Evolutionary conservation across 2,888 invertebrate genomes (phyloP), one percentile per base, ranked within the genome.

Genomic region (Nomada flava): DNA sequence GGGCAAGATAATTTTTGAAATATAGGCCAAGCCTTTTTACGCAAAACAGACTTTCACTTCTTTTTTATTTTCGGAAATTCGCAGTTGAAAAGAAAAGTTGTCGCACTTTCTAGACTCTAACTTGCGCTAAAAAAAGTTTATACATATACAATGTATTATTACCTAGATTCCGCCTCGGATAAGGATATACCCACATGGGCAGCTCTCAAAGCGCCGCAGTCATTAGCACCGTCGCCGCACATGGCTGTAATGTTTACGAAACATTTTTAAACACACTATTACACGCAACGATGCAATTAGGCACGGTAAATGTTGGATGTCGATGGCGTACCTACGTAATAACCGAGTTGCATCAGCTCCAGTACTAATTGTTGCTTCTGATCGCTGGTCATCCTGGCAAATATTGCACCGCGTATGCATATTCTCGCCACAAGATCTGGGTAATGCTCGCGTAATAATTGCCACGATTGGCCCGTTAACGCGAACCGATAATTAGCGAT

Each of bases 161-260:
- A 93, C 93, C 93, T 96, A 0, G 98, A 98, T 94, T 98, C 98
- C 0, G 98, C 97, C 93, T 98, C 97, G 0, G 98, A 98, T 57
- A 98, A 95, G 0, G 98, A 98, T 82, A 98, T 96, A 36, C 98
- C 98, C 47, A 97, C 96, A 91, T 98, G 97, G 0, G 98, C 98
- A 15, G 97, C 97, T 94, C 97, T 97, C 70, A 98, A 94, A 4
- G 98, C 98, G 62, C 98, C 98, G 93, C 98, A 98, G 94, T 98
- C 98, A 94, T 98, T 97, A 42, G 97, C 97, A 47, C 97, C 97
- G 92, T 97, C 96, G 42, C 96, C 97, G 92, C 96, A 96, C 96
- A 96, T 96, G 71, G 92, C 94, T 94, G 85, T 23, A 85, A 94
- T n/a, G n/a, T 73, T 68, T 76, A 65, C 92, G 93, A 93, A 94